Evolutionary conservation across 2,113 vertebrate genomes (phyloP).

Genomic region (Calidris pygmaea): DNA sequence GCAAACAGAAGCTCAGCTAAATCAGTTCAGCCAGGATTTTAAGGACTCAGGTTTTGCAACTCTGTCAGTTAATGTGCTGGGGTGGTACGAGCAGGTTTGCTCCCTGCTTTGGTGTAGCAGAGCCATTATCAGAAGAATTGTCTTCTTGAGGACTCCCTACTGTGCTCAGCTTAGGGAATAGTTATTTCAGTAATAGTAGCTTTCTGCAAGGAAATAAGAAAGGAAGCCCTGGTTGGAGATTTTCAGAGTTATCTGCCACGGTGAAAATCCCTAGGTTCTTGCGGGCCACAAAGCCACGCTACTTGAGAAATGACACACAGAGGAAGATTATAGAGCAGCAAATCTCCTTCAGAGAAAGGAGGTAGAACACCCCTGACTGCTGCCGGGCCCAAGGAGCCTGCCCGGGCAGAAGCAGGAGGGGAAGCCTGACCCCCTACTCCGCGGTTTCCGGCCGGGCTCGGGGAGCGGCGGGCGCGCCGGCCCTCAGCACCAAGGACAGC

Average conservation of each 20-base stretch:
- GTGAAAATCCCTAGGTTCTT: background rate
- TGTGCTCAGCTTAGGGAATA: background rate
- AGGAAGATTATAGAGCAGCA: background rate
- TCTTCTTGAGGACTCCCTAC: background rate
- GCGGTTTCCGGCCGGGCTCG: fast-evolving
- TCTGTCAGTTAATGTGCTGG: background rate
- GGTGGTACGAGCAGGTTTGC: fast-evolving
- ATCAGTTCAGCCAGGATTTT: background rate
- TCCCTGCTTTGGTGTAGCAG: background rate
- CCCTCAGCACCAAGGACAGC: background rate
- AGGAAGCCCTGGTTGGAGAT: background rate
- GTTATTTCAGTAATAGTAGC: background rate
- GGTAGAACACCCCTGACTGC: fast-evolving
- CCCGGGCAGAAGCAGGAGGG: background rate
- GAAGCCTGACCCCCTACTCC: too few species aligned
- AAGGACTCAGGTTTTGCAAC: background rate
- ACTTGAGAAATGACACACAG: background rate
- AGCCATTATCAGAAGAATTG: background rate
- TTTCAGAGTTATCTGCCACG: background rate
- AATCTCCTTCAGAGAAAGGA: background rate
- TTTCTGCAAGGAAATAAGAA: background rate
- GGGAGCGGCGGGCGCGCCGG: background rate
- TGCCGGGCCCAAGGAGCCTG: background rate
- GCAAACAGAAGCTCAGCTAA: background rate
- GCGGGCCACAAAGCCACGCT: fast-evolving